Conservation (phyloP, 2,113 vertebrate species). For the Neolamprologus sp. region DNA sequence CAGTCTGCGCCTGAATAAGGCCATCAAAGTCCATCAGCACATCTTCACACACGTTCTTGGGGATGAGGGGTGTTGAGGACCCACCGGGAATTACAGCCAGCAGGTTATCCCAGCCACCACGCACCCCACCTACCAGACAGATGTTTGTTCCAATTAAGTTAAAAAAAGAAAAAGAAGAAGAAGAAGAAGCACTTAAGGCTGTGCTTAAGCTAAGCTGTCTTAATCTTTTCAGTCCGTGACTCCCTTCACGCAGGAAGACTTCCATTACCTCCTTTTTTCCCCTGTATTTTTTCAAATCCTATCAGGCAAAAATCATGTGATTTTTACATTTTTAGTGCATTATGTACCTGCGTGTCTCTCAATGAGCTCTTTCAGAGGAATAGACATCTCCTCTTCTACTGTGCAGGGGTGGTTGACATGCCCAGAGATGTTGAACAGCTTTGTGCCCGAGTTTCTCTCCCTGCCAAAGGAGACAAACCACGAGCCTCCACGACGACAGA, state of each 20-base stretch:
- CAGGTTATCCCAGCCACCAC: slow-evolving; percentile 93
- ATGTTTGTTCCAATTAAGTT: slow-evolving; percentile 2
- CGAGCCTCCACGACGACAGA: slow-evolving; percentile 87
- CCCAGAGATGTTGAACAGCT: slow-evolving; percentile 96
- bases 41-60: slow-evolving; percentile 85
- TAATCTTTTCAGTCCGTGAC: neutral
- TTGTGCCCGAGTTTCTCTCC: slow-evolving; percentile 93
- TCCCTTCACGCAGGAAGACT: neutral
- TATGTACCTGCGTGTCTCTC: slow-evolving; percentile 86
- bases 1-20: slow-evolving; percentile 87
- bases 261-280: neutral
- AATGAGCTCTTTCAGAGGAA: slow-evolving; percentile 88
- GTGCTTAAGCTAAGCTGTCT: neutral
- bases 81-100: slow-evolving; percentile 90
- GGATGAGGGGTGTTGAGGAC: slow-evolving; percentile 91
- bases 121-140: slow-evolving; percentile 81
- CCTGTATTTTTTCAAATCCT: neutral
- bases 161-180: neutral
- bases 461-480: slow-evolving; percentile 92
- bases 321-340: neutral
- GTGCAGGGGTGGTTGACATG: slow-evolving; percentile 93
- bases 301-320: neutral
- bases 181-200: neutral
- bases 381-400: slow-evolving; percentile 95
- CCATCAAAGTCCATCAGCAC: slow-evolving; percentile 95